Conservation (phyloP, 2,113 vertebrate genomes). For the Mugil cephalus region DNA sequence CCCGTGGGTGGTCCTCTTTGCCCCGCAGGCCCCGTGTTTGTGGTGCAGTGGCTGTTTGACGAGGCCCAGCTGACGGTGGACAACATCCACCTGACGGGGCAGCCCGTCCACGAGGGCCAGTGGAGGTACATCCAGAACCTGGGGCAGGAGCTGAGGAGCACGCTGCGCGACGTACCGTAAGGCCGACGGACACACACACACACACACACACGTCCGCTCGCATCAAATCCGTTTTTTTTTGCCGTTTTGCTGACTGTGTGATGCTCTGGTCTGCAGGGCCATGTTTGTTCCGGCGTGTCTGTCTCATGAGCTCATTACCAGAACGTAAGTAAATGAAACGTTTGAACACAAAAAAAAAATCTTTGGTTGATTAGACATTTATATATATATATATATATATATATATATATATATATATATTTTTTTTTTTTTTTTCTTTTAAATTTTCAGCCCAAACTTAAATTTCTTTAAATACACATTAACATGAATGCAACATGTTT, state of each 20-base stretch:
- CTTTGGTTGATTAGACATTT: too few species aligned
- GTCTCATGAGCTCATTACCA: constrained; percentile 94
- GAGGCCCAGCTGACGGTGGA: constrained; percentile 94
- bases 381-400: too few species aligned
- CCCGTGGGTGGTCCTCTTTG: neutral
- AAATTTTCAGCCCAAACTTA: too few species aligned
- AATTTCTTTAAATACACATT: too few species aligned
- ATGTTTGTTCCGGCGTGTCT: constrained; percentile 96
- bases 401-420: too few species aligned
- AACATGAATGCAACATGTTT: too few species aligned
- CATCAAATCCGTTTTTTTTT: accelerated
- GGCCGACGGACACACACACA: constrained; percentile 38
- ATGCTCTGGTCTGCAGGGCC: constrained; percentile 85
- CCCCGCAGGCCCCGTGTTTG: constrained; percentile 90
- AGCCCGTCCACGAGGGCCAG: constrained; percentile 92
- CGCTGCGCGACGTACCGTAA: constrained; percentile 92
- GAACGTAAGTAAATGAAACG: constrained; percentile 85
- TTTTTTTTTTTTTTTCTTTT: too few species aligned
- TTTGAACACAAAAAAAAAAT: neutral
- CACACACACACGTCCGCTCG: neutral
- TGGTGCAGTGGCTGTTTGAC: constrained; percentile 97
- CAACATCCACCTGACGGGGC: constrained; percentile 93
- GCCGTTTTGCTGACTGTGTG: constrained; percentile 10
- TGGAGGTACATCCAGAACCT: constrained; percentile 96
- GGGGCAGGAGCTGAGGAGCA: constrained; percentile 91